Conservation (phyloP, 2,888 invertebrate species). For the Phaonia tiefii region DNA sequence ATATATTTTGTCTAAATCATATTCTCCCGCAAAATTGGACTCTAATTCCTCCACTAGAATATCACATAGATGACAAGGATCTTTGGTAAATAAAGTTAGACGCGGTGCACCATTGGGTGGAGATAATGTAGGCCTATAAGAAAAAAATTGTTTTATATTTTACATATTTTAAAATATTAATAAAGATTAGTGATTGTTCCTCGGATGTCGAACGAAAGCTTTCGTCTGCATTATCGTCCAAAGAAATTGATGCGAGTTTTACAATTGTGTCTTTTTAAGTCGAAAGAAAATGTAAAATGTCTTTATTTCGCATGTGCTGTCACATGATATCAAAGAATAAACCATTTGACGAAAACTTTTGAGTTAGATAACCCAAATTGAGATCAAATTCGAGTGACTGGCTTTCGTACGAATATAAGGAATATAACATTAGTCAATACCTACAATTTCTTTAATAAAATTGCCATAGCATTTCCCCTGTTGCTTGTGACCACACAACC, state of each 20-base stretch:
- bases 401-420: too few species aligned
- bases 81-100: constrained; percentile 90
- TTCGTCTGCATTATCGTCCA: too few species aligned
- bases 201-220: too few species aligned
- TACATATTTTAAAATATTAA: neutral
- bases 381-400: too few species aligned
- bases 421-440: too few species aligned
- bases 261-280: too few species aligned
- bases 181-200: neutral
- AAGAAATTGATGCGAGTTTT: too few species aligned
- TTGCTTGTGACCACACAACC: constrained; percentile 96
- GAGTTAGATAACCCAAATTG: too few species aligned
- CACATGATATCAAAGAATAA: too few species aligned
- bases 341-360: too few species aligned
- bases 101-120: constrained; percentile 80
- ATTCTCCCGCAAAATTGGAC: constrained; percentile 82
- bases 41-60: constrained; percentile 86
- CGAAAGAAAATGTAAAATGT: too few species aligned
- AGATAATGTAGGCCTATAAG: constrained; percentile 30
- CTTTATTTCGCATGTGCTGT: too few species aligned
- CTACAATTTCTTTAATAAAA: constrained; percentile 96
- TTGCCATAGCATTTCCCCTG: constrained; percentile 95
- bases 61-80: constrained; percentile 91
- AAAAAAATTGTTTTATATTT: constrained; percentile 13
- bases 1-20: constrained; percentile 87